phyloP scores from a whole-genome alignment of 92 coral and sea anemone genomes.

The Muricea muricata region DNA sequence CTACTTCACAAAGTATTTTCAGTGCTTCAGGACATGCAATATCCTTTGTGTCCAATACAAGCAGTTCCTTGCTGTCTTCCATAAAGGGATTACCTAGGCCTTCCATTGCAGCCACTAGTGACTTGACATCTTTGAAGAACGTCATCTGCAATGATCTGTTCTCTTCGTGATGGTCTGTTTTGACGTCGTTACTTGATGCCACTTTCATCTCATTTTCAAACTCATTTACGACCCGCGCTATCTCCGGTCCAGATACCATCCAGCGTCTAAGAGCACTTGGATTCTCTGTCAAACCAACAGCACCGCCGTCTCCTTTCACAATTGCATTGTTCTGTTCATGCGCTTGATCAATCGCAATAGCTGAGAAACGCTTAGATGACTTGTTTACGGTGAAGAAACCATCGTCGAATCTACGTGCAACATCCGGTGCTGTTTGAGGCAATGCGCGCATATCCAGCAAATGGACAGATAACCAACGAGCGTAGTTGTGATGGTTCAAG shows the following conservation, averaged over 20 bases:
- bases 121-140: conserved; percentile 60
- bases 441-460: conserved; percentile 57
- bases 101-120: conserved; percentile 56
- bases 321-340: conserved; percentile 70
- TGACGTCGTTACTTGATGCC: conserved; percentile 29
- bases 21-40: conserved; percentile 46
- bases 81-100: conserved; percentile 69
- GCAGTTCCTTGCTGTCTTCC: conserved; percentile 63
- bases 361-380: conserved; percentile 55
- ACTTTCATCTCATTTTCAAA: conserved; percentile 23
- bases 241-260: conserved; percentile 39
- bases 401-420: conserved; percentile 43
- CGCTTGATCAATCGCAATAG: conserved; percentile 71
- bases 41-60: conserved; percentile 62
- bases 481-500: conserved; percentile 61
- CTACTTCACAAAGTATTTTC: conserved; percentile 47
- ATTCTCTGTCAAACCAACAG: conserved; percentile 68
- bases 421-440: conserved; percentile 53
- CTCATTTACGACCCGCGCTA: conserved; percentile 38
- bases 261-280: conserved; percentile 56
- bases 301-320: conserved; percentile 73
- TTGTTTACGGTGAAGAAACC: conserved; percentile 62
- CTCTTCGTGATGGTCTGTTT: conserved; percentile 61
- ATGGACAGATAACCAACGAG: conserved; percentile 75
- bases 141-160: conserved; percentile 62